Base-by-base conservation (phyloP, 1,140 invertebrate species). In the Calephelis virginiensis region DNA sequence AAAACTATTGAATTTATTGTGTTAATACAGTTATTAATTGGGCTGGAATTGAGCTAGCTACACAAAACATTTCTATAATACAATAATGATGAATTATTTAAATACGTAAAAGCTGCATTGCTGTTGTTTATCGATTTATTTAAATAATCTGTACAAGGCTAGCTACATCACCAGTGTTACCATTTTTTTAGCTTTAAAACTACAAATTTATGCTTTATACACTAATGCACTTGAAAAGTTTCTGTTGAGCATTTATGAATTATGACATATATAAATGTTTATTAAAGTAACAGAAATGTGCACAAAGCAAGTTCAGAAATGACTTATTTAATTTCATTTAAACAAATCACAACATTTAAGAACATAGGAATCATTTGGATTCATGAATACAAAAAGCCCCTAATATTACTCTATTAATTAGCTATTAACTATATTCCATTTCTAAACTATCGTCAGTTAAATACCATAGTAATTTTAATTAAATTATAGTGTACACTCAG, bases 391-490 rank as follows among this genome's bases (percentile, higher is more conserved):
- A 83, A 86, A 83, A 87, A 82, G 78, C 81, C 81, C 85, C 78
- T 83, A 85, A 74, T 78, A 78, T 73, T 80, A 76, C 76, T 78
- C 85, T 89, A 87, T 86, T 82, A 82, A 84, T 87, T 86, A 89
- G 75, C 85, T 86, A 87, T 76, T 83, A 85, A 37, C 83, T 86
- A 86, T 83, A 80, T 75, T 85, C 71, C 76, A 78, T 83, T 53
- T 81, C 81, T 87, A 89, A 83, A 76, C 80, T 87, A 87, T 80
- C 68, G 73, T 82, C 79, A 88, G 77, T 84, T 86, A 82, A 82
- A 83, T 82, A 85, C 71, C 75, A 72, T 79, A 79, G 77, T 80
- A 85, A 79, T 79, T 85, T 80, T 73, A 78, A 71, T 68, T 68
- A 69, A 71, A 74, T 69, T 64, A 64, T 50, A 43, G 40, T 50